Evolutionary conservation across 2,888 invertebrate genomes (phyloP).

Genomic region (Liposcelis brunnea): DNA sequence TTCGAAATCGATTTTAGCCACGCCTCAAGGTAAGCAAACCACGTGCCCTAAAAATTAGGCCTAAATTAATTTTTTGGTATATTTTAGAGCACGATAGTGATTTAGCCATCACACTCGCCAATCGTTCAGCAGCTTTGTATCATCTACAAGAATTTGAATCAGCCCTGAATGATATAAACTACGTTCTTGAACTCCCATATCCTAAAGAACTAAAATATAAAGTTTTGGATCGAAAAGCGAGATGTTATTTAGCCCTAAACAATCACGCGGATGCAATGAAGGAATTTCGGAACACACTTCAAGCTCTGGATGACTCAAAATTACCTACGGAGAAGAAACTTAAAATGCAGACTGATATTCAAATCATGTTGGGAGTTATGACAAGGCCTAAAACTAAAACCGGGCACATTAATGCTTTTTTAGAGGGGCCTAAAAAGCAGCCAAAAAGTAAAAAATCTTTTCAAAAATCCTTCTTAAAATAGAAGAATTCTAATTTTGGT

Average conservation of each 20-base stretch:
- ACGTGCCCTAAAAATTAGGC: neutral
- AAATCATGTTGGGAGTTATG: constrained; percentile 51
- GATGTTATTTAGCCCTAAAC: constrained; percentile 49
- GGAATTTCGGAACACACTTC: constrained; percentile 47
- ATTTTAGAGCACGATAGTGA: constrained; percentile 25
- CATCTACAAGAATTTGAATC: constrained; percentile 49
- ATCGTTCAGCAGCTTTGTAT: constrained; percentile 63
- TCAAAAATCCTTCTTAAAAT: neutral
- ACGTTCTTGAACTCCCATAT: constrained; percentile 46
- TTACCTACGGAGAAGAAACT: constrained; percentile 40
- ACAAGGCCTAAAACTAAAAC: constrained; percentile 26
- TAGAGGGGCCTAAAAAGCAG: constrained; percentile 11
- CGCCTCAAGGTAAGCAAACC: constrained; percentile 46
- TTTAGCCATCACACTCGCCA: constrained; percentile 52
- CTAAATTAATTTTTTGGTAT: neutral
- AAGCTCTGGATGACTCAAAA: constrained; percentile 45
- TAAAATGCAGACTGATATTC: constrained; percentile 45
- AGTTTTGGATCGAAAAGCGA: constrained; percentile 53
- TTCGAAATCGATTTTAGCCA: constrained; percentile 45
- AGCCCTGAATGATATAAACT: constrained; percentile 51
- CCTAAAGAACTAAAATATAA: constrained; percentile 58
- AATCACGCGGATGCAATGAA: constrained; percentile 42
- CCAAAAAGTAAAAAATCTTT: constrained; percentile 9
- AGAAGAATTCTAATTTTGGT: neutral
- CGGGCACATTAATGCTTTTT: constrained; percentile 18